A percentile compares a stretch with the other conserved stretches of the same genome.
Evolutionary conservation across 2,888 invertebrate species (phyloP).

Genomic region (Eupithecia insigniata): DNA sequence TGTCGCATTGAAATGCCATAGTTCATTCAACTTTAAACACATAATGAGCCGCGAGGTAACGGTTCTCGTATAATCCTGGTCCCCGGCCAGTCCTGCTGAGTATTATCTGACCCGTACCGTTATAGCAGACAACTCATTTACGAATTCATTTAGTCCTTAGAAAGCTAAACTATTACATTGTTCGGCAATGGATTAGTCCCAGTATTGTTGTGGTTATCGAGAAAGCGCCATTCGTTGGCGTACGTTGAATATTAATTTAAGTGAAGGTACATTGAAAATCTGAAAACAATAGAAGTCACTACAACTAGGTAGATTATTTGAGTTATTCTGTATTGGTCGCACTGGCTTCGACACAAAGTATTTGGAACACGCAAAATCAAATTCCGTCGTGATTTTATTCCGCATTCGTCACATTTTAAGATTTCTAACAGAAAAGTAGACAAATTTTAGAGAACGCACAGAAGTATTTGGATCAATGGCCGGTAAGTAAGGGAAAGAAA

Average conservation of each 20-base stretch:
- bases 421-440: no score
- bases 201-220: slow-evolving; percentile 44
- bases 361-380: no score
- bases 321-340: no score
- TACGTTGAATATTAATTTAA: slow-evolving; percentile 34
- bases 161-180: slow-evolving; percentile 47
- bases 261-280: background rate
- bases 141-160: slow-evolving; percentile 44
- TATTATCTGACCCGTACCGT: slow-evolving; percentile 49
- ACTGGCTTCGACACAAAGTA: no score
- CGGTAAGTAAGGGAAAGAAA: background rate
- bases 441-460: background rate
- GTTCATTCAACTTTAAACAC: slow-evolving; percentile 62
- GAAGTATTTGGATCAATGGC: background rate
- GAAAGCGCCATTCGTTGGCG: slow-evolving; percentile 42
- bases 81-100: slow-evolving; percentile 48
- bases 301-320: background rate
- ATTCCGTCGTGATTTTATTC: no score
- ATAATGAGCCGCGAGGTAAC: slow-evolving; percentile 49
- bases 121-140: slow-evolving; percentile 47
- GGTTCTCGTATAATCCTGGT: slow-evolving; percentile 49
- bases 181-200: slow-evolving; percentile 50
- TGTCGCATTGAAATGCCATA: slow-evolving; percentile 31
- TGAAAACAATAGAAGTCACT: slow-evolving; percentile 5
- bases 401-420: no score